A percentile compares a stretch with the other conserved stretches of the same genome.
Conservation (phyloP, 2,113 vertebrate genomes). For the Noturus placidus region DNA sequence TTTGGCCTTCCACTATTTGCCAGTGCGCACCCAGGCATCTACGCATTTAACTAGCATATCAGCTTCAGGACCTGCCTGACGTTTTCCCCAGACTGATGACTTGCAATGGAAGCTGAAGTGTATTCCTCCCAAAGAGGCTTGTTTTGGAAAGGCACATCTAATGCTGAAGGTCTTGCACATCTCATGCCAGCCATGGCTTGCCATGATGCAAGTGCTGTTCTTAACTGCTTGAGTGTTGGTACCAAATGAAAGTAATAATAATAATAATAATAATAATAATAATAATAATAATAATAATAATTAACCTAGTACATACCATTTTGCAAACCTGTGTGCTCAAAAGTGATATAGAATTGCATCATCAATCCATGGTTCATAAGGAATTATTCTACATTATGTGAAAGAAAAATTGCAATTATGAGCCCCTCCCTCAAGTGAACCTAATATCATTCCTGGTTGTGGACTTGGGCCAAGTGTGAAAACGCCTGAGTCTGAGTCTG, state of each 20-base stretch:
- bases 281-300: too few relatives aligned
- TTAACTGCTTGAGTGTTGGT: too few relatives aligned
- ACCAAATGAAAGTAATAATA: too few relatives aligned
- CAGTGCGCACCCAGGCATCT: too few relatives aligned
- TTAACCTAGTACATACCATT: background rate
- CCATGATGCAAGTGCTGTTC: too few relatives aligned
- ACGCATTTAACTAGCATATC: too few relatives aligned
- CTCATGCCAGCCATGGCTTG: background rate
- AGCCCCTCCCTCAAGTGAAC: background rate
- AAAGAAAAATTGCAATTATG: background rate
- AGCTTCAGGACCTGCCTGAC: too few relatives aligned
- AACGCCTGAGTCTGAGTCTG: background rate
- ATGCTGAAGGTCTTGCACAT: background rate
- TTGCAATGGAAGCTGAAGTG: background rate
- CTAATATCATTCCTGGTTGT: background rate
- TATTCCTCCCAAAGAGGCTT: background rate
- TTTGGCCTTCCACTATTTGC: too few relatives aligned
- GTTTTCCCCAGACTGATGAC: background rate
- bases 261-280: too few relatives aligned
- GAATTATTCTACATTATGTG: background rate
- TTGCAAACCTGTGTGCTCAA: background rate
- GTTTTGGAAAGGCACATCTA: background rate
- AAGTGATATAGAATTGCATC: background rate
- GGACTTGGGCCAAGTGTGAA: background rate
- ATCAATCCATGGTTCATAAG: background rate